Percentiles rank a stretch among this genome's conserved stretches.
Evolutionary conservation across 2,113 vertebrate genomes (phyloP).

Genomic region (Lucifuga dentata): DNA sequence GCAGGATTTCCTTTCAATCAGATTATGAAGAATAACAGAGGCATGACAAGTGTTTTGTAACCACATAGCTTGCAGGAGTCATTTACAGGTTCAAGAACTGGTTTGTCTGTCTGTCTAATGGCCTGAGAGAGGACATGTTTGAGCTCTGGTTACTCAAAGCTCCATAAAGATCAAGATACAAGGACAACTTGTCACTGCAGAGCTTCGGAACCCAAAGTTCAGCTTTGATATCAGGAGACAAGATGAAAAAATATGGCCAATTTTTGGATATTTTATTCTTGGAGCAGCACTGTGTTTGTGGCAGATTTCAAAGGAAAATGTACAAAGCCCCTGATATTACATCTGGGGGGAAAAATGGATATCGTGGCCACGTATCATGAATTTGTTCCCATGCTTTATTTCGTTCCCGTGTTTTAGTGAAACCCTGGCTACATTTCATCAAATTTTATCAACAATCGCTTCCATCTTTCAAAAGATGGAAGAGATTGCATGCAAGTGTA

Average conservation of each 20-base stretch:
- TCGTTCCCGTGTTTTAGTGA: too few species aligned
- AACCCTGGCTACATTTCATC: too few species aligned
- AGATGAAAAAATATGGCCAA: neutral
- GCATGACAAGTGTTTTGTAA: conserved; percentile 73
- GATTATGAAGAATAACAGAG: conserved; percentile 67
- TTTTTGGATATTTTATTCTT: neutral
- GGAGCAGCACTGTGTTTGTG: conserved; percentile 5
- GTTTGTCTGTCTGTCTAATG: conserved; percentile 41
- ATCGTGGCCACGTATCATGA: too few species aligned
- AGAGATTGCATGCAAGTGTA: too few species aligned
- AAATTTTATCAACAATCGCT: too few species aligned
- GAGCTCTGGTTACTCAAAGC: conserved; percentile 45
- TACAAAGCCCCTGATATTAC: too few species aligned
- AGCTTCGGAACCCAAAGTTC: neutral
- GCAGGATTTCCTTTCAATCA: conserved; percentile 66
- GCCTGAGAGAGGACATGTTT: conserved; percentile 26
- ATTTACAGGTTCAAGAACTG: conserved; percentile 48
- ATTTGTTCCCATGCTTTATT: conserved; percentile 37
- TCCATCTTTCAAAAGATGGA: too few species aligned
- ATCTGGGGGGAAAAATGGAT: too few species aligned
- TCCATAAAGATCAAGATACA: conserved; percentile 7
- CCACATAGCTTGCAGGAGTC: conserved; percentile 50
- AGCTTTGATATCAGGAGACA: too few species aligned
- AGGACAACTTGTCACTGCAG: conserved; percentile 7
- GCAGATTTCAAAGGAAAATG: too few species aligned